Percentiles rank a stretch among this genome's conserved stretches.
phyloP scores from a whole-genome alignment of 1,140 invertebrate genomes.

The Lasaia peninsularis region DNA sequence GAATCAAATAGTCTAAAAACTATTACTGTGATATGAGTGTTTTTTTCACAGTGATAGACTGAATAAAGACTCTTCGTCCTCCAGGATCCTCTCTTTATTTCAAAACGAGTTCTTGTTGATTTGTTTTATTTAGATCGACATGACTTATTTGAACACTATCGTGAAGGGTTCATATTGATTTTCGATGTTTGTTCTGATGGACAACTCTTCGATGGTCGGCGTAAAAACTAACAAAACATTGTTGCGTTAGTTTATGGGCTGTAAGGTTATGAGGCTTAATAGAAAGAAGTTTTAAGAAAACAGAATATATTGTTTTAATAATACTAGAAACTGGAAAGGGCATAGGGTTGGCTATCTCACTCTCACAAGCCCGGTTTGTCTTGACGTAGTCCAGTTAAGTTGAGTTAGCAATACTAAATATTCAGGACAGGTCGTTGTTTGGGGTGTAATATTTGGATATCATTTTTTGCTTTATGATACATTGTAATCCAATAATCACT shows the following conservation, averaged over 20 bases:
- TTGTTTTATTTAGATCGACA: constrained; percentile 59
- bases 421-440: too few relatives aligned
- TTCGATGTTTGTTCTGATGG: constrained; percentile 68
- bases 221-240: constrained; percentile 24
- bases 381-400: too few relatives aligned
- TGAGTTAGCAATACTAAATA: too few relatives aligned
- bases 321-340: too few relatives aligned
- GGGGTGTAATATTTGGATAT: too few relatives aligned
- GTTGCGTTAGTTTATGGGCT: constrained; percentile 1
- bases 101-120: constrained; percentile 16
- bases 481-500: too few relatives aligned
- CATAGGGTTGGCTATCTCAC: too few relatives aligned
- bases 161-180: constrained; percentile 71
- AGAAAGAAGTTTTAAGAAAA: not conserved
- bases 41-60: too few relatives aligned
- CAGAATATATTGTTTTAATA: too few relatives aligned
- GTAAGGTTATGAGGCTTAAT: not conserved
- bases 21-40: not conserved
- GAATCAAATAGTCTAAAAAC: not conserved
- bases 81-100: not conserved
- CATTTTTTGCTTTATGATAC: too few relatives aligned
- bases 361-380: too few relatives aligned
- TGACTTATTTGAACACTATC: constrained; percentile 62
- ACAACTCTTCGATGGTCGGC: constrained; percentile 39
- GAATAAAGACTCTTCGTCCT: too few relatives aligned